Base-by-base conservation (phyloP, 2,888 invertebrate genomes). In the Synergus laeviventris region DNA sequence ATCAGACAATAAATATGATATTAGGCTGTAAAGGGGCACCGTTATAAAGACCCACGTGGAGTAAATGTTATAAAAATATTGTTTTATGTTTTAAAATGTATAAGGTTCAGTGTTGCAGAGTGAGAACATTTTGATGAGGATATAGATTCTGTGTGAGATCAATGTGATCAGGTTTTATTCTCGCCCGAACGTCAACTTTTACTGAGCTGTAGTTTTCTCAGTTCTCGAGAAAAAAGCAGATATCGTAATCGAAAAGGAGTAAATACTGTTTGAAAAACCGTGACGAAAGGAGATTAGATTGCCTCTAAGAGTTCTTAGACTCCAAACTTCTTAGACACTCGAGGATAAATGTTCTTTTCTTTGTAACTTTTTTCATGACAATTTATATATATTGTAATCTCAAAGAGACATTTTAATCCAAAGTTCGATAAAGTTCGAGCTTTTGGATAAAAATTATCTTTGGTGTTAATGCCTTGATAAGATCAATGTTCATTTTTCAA, bases 11-110 rank as follows among this genome's bases (percentile, higher is more conserved):
- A 49, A 49, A 49, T 49, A n/a, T 49, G 9, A 49, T 49, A 49
- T 49, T 5, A 49, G 49, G 49, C n/a, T n/a, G 8, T n/a, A n/a
- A 49, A 49, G n/a, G 49, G 49, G 45, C 45, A 49, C 45, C 49
- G 49, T 21, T 21, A 56, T 56, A 56, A 56, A 56, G 21, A 56
- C 56, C 56, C 21, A 56, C 56, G 56, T 56, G 56, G 56, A 56
- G 56, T 56, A 21, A 56, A 56, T 21, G 11, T 21, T 56, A 56
- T 56, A 21, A 56, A 21, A 21, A 56, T 56, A 21, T 12, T 21
- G 56, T 12, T 56, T 56, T 18, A 18, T 21, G 21, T 56, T 56
- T 56, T 12, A 21, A 18, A 56, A 56, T 56, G 56, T 12, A 21
- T 56, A 18, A 56, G 21, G 11, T 56, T 21, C 12, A 21, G 21